phyloP scores from a whole-genome alignment of 2,888 invertebrate species.

The Drosophila bunnanda region DNA sequence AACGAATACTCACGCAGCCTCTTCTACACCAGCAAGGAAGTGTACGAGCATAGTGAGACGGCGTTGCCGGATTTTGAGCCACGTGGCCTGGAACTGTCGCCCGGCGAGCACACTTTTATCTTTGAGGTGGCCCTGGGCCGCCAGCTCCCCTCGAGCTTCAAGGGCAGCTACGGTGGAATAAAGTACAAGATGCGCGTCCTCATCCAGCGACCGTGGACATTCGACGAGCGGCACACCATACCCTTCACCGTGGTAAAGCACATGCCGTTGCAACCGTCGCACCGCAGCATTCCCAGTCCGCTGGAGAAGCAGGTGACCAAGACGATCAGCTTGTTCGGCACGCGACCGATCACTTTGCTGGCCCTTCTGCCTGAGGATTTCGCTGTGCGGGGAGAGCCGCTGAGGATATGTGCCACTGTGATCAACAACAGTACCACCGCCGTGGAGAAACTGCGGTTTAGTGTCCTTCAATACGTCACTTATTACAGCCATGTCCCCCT shows the following conservation, averaged over 20 bases:
- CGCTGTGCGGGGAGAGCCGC: constrained; percentile 81
- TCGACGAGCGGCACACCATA: constrained; percentile 83
- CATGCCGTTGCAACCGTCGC: constrained; percentile 72
- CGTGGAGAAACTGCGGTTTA: constrained; percentile 84
- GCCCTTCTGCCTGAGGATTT: constrained; percentile 81
- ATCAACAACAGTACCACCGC: constrained; percentile 83
- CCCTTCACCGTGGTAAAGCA: constrained; percentile 82
- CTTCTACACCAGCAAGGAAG: constrained; percentile 83
- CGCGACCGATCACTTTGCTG: constrained; percentile 83
- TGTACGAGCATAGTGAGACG: constrained; percentile 81
- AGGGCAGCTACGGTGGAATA: constrained; percentile 83
- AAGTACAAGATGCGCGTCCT: constrained; percentile 84
- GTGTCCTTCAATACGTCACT: constrained; percentile 77
- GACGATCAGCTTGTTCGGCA: constrained; percentile 82
- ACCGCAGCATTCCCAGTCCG: constrained; percentile 71
- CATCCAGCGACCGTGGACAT: constrained; percentile 84
- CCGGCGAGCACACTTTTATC: constrained; percentile 82
- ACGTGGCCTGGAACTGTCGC: constrained; percentile 81
- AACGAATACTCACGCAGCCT: constrained; percentile 82
- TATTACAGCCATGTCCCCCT: constrained; percentile 82
- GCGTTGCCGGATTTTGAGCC: constrained; percentile 82
- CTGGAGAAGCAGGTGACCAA: constrained; percentile 81
- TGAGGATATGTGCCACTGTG: constrained; percentile 82
- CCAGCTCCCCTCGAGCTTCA: constrained; percentile 83
- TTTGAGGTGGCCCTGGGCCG: constrained; percentile 80